A percentile compares a stretch with the other conserved stretches of the same genome.
These are phyloP conservation scores for Willowsia nigromaculata DNA, from an alignment of 2,888 invertebrate species.

Conservation along the genomic window DNA sequence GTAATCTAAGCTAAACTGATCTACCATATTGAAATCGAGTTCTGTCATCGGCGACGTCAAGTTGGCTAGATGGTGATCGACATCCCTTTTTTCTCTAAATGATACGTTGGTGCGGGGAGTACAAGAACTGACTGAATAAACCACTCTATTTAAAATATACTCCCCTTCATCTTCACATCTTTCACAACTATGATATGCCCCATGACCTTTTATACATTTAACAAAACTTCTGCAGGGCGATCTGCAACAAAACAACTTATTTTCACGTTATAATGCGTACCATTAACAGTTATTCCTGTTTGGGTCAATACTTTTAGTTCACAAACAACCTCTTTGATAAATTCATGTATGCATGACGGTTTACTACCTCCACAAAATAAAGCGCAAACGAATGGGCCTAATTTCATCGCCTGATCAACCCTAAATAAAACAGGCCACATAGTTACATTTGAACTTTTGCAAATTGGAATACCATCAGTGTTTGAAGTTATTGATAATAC, in stretches of 20 bases:
- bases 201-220: slow-evolving; percentile 57
- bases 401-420: background rate
- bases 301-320: background rate
- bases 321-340: background rate
- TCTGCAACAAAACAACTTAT: slow-evolving; percentile 53
- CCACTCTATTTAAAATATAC: slow-evolving; percentile 22
- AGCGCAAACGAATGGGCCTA: slow-evolving; percentile 26
- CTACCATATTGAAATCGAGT: slow-evolving; percentile 38
- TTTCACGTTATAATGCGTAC: background rate
- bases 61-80: slow-evolving; percentile 16
- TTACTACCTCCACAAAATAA: slow-evolving; percentile 71
- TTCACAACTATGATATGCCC: slow-evolving; percentile 57
- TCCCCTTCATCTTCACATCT: slow-evolving; percentile 55
- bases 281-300: background rate
- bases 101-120: background rate
- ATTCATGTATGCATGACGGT: slow-evolving; percentile 60
- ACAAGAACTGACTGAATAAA: background rate
- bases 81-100: background rate
- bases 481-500: background rate
- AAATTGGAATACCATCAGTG: slow-evolving; percentile 73
- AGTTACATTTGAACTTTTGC: slow-evolving; percentile 66
- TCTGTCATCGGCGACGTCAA: background rate
- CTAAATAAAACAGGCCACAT: slow-evolving; percentile 74
- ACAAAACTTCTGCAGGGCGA: slow-evolving; percentile 67
- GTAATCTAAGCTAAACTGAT: slow-evolving; percentile 53